Conservation (phyloP, 1,140 invertebrate genomes). For the Diachasma alloeum region DNA sequence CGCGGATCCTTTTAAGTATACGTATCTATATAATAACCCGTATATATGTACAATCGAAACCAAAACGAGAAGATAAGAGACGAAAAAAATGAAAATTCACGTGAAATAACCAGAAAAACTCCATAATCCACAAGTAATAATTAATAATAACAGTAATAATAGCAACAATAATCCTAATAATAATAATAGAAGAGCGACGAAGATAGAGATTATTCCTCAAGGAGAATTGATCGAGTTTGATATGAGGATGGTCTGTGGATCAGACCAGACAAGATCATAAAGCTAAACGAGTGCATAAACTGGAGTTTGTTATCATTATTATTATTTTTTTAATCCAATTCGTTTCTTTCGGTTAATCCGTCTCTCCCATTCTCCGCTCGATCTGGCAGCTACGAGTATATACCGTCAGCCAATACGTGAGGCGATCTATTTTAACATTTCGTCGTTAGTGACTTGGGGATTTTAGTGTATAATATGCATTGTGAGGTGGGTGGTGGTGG, state of each 20-base stretch:
- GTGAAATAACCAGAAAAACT: background rate
- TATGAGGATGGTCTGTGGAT: background rate
- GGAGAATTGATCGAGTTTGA: background rate
- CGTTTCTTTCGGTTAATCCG: background rate
- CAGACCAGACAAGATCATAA: background rate
- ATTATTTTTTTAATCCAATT: background rate
- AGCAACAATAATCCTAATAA: background rate
- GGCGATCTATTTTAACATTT: constrained; percentile 25
- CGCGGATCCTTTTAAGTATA: constrained; percentile 13
- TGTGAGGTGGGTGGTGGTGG: constrained; percentile 23
- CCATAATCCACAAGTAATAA: background rate
- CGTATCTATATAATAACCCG: background rate
- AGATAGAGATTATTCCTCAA: background rate
- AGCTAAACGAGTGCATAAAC: background rate
- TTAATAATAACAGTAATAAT: background rate
- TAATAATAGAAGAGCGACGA: too few species aligned
- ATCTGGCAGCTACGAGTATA: constrained; percentile 10
- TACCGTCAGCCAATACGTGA: background rate
- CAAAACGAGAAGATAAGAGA: background rate
- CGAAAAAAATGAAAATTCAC: background rate
- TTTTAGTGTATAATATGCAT: background rate
- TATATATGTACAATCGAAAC: constrained; percentile 15
- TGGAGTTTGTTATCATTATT: background rate
- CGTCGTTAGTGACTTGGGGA: background rate
- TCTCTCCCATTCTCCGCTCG: background rate